phyloP scores from a whole-genome alignment of 2,888 invertebrate genomes.

The Amiota communis region DNA sequence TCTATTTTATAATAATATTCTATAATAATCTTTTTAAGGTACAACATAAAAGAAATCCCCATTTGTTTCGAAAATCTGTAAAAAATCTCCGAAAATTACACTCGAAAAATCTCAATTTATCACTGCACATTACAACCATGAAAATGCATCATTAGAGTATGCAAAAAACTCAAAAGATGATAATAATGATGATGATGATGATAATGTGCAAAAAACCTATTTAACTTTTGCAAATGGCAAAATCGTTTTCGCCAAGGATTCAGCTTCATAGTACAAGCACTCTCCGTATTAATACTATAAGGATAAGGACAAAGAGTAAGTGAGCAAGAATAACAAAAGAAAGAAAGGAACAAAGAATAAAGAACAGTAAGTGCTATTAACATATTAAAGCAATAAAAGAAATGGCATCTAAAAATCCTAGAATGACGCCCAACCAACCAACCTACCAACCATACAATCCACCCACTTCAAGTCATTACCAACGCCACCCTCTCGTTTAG shows the following conservation, averaged over 20 bases:
- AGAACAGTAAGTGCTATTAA: conserved; percentile 35
- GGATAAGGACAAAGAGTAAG: conserved; percentile 26
- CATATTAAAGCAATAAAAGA: conserved; percentile 50
- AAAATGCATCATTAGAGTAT: conserved; percentile 34
- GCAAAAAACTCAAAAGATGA: conserved; percentile 4
- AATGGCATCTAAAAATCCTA: conserved; percentile 47
- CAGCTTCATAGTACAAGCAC: conserved; percentile 40
- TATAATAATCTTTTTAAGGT: no score
- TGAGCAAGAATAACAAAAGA: conserved; percentile 33
- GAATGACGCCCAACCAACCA: conserved; percentile 23
- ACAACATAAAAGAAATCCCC: no score
- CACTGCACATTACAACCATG: conserved; percentile 46
- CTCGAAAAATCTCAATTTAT: conserved; percentile 44
- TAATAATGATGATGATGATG: conserved; percentile 38
- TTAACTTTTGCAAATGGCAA: conserved; percentile 20
- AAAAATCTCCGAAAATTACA: conserved; percentile 25
- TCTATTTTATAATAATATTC: no score
- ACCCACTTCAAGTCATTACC: conserved; percentile 24
- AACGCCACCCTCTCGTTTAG: conserved; percentile 40
- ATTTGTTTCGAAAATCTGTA: conserved; percentile 2
- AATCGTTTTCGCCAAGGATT: conserved; percentile 50
- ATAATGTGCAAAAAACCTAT: conserved; percentile 61
- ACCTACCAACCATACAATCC: conserved; percentile 32
- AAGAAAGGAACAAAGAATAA: conserved; percentile 22
- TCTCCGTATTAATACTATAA: no score